Percentiles rank a stretch among this genome's conserved stretches.
phyloP scores from a whole-genome alignment of 1,140 invertebrate genomes.

The Zaprionus davidi region DNA sequence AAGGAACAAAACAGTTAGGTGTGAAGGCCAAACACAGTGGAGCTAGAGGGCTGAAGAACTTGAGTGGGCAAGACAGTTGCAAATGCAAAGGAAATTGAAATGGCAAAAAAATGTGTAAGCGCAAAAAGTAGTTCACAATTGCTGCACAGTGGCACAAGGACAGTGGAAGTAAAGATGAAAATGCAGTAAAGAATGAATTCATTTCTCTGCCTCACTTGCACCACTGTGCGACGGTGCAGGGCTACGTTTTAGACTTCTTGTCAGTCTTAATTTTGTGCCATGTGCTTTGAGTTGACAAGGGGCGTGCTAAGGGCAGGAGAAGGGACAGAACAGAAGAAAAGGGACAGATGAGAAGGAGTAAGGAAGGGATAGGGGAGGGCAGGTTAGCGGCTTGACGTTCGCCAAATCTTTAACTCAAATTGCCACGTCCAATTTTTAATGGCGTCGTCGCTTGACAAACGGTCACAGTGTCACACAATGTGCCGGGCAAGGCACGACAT shows the following conservation, averaged over 20 bases:
- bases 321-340: not conserved
- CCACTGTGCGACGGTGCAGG: constrained; percentile 47
- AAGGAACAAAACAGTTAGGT: not conserved
- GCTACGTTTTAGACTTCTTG: constrained; percentile 57
- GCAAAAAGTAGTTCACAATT: constrained; percentile 9
- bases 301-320: not conserved
- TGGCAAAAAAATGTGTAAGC: not conserved
- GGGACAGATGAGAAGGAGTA: not conserved
- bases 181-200: not conserved
- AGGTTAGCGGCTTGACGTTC: not conserved
- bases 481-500: constrained; percentile 41
- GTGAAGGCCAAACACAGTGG: constrained; percentile 44
- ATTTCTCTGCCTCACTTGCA: not conserved
- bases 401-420: constrained; percentile 76
- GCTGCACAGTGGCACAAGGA: constrained; percentile 33
- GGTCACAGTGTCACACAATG: constrained; percentile 76
- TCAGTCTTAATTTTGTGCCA: constrained; percentile 71
- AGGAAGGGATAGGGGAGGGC: not conserved
- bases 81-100: not conserved
- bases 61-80: not conserved
- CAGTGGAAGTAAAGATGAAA: not conserved
- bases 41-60: too few relatives aligned
- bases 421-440: constrained; percentile 71
- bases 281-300: constrained; percentile 30
- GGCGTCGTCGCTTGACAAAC: constrained; percentile 58